These are phyloP conservation scores for Phylloscopus trochilus DNA, from an alignment of 2,113 vertebrate genomes.

Conservation along the genomic window DNA sequence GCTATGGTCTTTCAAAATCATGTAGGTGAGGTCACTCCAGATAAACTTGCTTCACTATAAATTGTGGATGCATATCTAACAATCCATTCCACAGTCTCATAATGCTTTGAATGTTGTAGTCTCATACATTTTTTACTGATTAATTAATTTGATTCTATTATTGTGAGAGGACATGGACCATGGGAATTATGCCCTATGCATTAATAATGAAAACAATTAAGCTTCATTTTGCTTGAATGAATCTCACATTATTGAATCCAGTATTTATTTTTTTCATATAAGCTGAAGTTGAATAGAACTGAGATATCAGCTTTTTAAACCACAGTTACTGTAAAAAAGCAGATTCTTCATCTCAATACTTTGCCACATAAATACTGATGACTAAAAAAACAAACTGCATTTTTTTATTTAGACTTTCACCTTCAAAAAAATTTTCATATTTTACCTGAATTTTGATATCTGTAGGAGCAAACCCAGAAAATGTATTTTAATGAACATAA, in stretches of 20 bases:
- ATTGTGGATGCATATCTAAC: background rate
- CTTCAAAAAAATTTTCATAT: background rate
- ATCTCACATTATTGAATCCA: background rate
- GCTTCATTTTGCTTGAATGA: constrained; percentile 6
- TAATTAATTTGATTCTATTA: background rate
- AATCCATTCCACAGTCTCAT: background rate
- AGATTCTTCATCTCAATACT: background rate
- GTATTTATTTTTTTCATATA: background rate
- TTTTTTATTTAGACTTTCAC: background rate
- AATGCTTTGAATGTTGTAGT: background rate
- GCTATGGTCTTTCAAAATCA: background rate
- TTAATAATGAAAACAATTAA: constrained; percentile 17
- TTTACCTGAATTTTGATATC: background rate
- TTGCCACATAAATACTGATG: background rate
- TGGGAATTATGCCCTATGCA: background rate
- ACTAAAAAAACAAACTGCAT: background rate
- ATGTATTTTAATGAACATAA: background rate
- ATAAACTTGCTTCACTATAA: background rate
- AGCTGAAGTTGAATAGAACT: background rate
- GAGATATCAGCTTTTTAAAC: background rate
- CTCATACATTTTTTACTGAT: background rate
- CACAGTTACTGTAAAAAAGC: background rate
- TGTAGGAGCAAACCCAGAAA: background rate
- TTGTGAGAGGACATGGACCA: background rate
- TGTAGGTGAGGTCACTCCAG: background rate